Percentiles rank a stretch among this genome's conserved stretches.
These are phyloP conservation scores for Helicoverpa zea DNA, from an alignment of 1,140 invertebrate species.

Conservation along the genomic window DNA sequence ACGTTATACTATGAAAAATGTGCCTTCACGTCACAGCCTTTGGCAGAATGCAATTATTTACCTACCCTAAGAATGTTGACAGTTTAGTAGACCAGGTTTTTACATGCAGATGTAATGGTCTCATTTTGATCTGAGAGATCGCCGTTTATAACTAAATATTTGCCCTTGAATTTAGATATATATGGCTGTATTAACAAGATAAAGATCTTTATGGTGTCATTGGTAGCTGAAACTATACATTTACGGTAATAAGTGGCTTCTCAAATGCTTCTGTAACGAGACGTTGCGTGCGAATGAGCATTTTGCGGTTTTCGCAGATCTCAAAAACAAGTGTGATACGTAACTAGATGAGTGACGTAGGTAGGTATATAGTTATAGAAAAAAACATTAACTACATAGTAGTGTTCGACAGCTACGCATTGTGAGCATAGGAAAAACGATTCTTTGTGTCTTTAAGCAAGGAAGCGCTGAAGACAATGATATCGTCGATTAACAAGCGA, in stretches of 20 bases:
- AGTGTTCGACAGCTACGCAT: constrained; percentile 74
- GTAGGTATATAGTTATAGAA: constrained; percentile 48
- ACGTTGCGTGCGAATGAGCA: constrained; percentile 71
- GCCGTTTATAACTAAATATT: constrained; percentile 55
- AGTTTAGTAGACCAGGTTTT: constrained; percentile 59
- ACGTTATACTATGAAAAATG: constrained; percentile 71
- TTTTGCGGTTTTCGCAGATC: constrained; percentile 76
- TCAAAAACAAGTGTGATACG: constrained; percentile 57
- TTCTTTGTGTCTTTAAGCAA: constrained; percentile 44
- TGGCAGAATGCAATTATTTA: constrained; percentile 69
- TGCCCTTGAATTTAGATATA: constrained; percentile 60
- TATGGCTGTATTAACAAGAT: constrained; percentile 50
- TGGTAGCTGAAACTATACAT: constrained; percentile 51
- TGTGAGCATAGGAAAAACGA: constrained; percentile 57
- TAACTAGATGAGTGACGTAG: constrained; percentile 44
- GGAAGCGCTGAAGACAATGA: constrained; percentile 73
- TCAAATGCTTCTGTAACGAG: constrained; percentile 61
- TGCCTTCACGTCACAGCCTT: constrained; percentile 56
- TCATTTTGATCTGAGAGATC: constrained; percentile 42
- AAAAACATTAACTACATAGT: constrained; percentile 58
- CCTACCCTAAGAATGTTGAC: constrained; percentile 62
- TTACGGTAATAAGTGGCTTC: constrained; percentile 64
- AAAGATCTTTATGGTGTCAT: constrained; percentile 59
- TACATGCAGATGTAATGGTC: constrained; percentile 58
- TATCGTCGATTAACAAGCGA: constrained; percentile 73